Base-by-base conservation (phyloP, 2,888 invertebrate genomes). In the Caenorhabditis zanzibari region DNA sequence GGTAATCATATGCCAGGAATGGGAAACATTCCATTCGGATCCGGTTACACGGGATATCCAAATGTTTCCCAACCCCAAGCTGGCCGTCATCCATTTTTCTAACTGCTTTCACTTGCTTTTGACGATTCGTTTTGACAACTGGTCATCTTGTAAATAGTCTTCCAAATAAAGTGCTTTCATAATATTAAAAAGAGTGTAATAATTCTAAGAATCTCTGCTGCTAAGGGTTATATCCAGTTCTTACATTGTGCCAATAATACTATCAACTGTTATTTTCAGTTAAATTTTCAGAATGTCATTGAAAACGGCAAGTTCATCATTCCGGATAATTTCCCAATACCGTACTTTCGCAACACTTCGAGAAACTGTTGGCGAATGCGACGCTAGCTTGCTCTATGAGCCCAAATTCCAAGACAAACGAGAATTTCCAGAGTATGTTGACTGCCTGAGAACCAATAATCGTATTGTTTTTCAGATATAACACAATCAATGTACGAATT, bases 401-500 rank as follows among this genome's bases (percentile, higher is more conserved):
- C 89, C 90, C 1, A 81, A 83, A 32, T 88, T 91, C 63, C 76
- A 84, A 26, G 88, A 88, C 64, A 75, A 83, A 2, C 82, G 88
- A 26, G 86, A 88, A 35, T 91, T 85, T 75, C 91, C 91, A 14
- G 90, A 90, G 85, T 89, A 58, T 71, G 64, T 2, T 10, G 1
- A 16, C 9, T 9, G 2, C 2, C n/a, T 41, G 16, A 61, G 14
- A 41, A 68, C 22, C 22, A 22, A 10, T 10, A 22, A 52, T 22
- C 24, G 24, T 52, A 44, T 52, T 6, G n/a, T 71, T 19, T 24
- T 35, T 59, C 69, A 89, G 89, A 58, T 85, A 86, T 28, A 81
- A 85, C 9, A 52, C 81, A 5, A 52, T 91, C 28, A 91, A 91
- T 73, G 86, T 91, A 6, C 82, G 90, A 35, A 82, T 92, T 35